Base-by-base conservation (phyloP, 1,140 invertebrate genomes). In the Frieseomelitta varia region DNA sequence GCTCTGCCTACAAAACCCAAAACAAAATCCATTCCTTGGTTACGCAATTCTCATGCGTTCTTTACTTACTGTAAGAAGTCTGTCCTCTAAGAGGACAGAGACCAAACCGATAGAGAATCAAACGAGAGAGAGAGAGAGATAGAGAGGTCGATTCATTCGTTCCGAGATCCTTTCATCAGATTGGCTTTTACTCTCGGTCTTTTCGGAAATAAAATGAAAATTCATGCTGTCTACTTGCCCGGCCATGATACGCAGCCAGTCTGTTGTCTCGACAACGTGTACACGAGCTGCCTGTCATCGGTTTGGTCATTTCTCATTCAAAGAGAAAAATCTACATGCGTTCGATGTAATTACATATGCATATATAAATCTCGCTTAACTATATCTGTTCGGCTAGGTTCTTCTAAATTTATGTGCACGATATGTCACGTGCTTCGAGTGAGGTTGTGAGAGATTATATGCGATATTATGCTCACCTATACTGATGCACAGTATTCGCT, bases 401-500 rank as follows among this genome's bases (percentile, higher is more conserved):
- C 24, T 79, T 63, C 56, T 74, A 86, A 6, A 56, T 65, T 11
- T 74, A 65, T 65, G 24, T 79, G 11, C 63, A 14, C 19, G 19
- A 56, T 30, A 30, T 47, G 61, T n/a, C 73, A 17, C 65, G 83
- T 88, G 77, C 63, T 10, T 74, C 39, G 21, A 53, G 39, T 72
- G 4, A 47, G 8, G n/a, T 15, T 3, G 27, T 24, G 0, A 47
- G 39, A 47, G 39, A 47, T 47, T 30, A 27, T 34, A 71, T 56
- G 55, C 19, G 4, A 4, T 6, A n/a, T 1, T 10, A 74, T 69
- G 51, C 83, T 87, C 67, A 96, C 96, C 96, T 96, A 86, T 96
- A 96, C 88, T 96, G 96, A 90, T 96, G 95, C 71, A 95, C 93
- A 61, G 95, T 94, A 86, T 96, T 96, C 19, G 95, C 93, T 79